These are phyloP conservation scores for Phanerotoma sp. DNA, from an alignment of 2,888 invertebrate genomes.

Conservation along the genomic window DNA sequence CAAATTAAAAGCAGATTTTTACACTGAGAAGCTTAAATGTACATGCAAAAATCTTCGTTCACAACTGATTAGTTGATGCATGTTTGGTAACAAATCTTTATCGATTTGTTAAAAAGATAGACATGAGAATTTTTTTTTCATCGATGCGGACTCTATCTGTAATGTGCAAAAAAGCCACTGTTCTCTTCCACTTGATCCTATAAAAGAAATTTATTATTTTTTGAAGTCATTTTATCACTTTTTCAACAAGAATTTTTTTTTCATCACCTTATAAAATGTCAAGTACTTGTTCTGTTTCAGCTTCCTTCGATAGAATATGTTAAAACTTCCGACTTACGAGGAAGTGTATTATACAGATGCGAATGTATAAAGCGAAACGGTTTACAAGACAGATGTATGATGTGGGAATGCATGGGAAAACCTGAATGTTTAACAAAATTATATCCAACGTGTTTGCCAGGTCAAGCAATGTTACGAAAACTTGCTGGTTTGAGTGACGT, in stretches of 20 bases:
- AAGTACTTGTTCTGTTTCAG: constrained; percentile 31
- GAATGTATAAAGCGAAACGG: constrained; percentile 56
- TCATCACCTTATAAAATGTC: not conserved
- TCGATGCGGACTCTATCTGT: no score
- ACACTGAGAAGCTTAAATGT: no score
- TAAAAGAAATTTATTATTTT: no score
- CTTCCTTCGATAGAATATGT: constrained; percentile 42
- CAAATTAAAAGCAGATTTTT: no score
- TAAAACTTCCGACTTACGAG: constrained; percentile 51
- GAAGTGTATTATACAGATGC: constrained; percentile 50
- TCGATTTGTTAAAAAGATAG: no score
- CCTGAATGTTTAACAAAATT: constrained; percentile 54
- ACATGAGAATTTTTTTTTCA: no score
- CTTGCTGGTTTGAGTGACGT: constrained; percentile 48
- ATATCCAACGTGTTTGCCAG: constrained; percentile 52
- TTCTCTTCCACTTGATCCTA: no score
- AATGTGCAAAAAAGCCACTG: no score
- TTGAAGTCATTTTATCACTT: no score
- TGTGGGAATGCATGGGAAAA: constrained; percentile 52
- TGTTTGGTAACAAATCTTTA: no score
- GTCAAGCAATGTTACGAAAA: constrained; percentile 46
- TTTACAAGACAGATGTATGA: constrained; percentile 54
- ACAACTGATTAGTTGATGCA: no score
- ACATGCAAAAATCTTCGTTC: no score
- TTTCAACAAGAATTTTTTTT: not conserved